Conservation (phyloP, 1,140 invertebrate genomes). For the Oedothorax gibbosus region DNA sequence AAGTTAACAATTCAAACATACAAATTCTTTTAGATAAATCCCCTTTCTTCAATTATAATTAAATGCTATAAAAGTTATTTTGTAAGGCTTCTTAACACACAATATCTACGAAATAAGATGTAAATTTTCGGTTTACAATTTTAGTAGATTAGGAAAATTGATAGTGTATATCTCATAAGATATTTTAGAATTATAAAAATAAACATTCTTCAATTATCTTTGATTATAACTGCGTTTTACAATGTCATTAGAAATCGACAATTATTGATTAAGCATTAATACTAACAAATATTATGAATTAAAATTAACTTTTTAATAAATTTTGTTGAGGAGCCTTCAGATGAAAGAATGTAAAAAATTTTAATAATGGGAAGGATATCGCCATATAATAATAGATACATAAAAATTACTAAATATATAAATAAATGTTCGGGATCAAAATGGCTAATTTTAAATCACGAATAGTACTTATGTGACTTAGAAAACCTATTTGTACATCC, state of each 20-base stretch:
- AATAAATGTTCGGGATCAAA: neutral
- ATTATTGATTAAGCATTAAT: neutral
- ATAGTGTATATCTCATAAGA: neutral
- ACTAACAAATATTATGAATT: neutral
- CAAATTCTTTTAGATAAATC: constrained; percentile 27
- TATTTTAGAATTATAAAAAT: neutral
- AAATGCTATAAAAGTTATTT: constrained; percentile 26
- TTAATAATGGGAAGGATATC: neutral
- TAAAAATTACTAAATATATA: neutral
- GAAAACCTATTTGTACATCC: neutral
- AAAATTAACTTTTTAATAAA: too few species aligned
- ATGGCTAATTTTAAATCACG: neutral
- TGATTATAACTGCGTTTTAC: neutral
- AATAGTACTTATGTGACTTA: too few species aligned
- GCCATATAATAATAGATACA: neutral
- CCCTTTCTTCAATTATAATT: neutral
- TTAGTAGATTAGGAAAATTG: constrained; percentile 19
- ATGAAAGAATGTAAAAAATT: too few species aligned
- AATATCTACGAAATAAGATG: constrained; percentile 24
- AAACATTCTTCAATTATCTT: neutral
- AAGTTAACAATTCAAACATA: constrained; percentile 33
- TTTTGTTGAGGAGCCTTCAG: too few species aligned
- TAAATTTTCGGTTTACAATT: neutral
- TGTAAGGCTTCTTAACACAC: constrained; percentile 44
- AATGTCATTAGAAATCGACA: neutral